Evolutionary conservation across 2,113 vertebrate species (phyloP).

Genomic region (Bos taurus): ARS-UCD2.0 NC_037347.1:11630501-11631000

Average conservation of each 20-base stretch:
- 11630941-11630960: constrained; percentile 17
- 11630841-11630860: not conserved
- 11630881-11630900: not conserved
- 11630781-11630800: not conserved
- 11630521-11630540: not conserved
- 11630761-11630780: not conserved
- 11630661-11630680: not conserved
- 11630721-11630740: not conserved
- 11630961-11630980: not conserved
- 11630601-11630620: not conserved
- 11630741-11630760: not conserved
- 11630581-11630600: not conserved
- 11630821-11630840: not conserved
- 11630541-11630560: not conserved
- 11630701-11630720: not conserved
- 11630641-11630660: not conserved
- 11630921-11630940: not conserved
- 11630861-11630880: not conserved
- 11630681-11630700: not conserved
- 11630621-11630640: not conserved
- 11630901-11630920: not conserved
- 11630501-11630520: not conserved
- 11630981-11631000: not conserved
- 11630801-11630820: not conserved
- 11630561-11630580: not conserved